A percentile compares a stretch with the other conserved stretches of the same genome.
These are phyloP conservation scores for Schizothorax lantsangensis DNA, from an alignment of 2,797 vertebrate species.

Conservation along the genomic window DNA sequence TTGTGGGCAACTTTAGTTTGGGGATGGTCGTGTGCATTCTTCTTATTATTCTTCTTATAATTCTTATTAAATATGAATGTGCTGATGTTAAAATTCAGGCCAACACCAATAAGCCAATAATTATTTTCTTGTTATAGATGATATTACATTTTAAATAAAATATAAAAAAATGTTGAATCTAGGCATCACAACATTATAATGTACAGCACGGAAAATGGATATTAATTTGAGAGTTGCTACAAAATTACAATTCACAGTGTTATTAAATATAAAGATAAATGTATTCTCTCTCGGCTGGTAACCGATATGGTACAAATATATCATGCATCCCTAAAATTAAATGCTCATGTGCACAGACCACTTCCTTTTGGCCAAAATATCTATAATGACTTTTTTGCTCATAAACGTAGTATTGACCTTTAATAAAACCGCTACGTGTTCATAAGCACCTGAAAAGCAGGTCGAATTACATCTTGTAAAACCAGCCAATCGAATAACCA, in stretches of 20 bases:
- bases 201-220: background rate
- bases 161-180: background rate
- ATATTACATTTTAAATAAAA: background rate
- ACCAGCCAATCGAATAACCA: conserved; percentile 28
- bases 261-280: background rate
- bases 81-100: background rate
- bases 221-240: background rate
- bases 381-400: background rate
- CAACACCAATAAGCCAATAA: background rate
- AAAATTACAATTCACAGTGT: background rate
- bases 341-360: background rate
- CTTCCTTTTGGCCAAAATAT: background rate
- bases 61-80: too few relatives aligned
- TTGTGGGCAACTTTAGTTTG: background rate
- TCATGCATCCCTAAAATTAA: background rate
- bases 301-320: background rate
- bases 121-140: background rate
- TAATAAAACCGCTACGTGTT: background rate
- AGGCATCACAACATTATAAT: background rate
- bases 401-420: conserved; percentile 40
- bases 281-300: background rate
- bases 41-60: background rate
- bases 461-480: conserved; percentile 29
- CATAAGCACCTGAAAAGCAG: conserved; percentile 29
- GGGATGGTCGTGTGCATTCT: background rate